Base-by-base conservation (phyloP, 2,113 vertebrate species). In the Pseudonaja textilis region DNA sequence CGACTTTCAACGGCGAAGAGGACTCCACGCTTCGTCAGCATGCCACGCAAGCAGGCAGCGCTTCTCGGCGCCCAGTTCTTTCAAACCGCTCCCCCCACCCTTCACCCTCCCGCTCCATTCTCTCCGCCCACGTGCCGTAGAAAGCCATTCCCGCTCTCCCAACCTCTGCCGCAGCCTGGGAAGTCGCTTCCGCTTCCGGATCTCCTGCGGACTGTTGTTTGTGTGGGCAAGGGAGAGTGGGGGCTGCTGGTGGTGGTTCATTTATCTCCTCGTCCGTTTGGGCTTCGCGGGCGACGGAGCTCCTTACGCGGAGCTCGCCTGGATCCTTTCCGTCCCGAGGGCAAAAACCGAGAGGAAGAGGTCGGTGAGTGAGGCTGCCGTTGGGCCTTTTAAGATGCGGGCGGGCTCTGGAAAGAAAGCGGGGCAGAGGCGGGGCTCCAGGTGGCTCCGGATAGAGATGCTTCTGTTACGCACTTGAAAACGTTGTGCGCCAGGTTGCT, bases 121-220 rank as follows among this genome's bases (percentile, higher is more conserved):
- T 23, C n/a, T n/a, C 34, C 8, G 25, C 45, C 85, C 85, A 52
- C 45, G 29, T 64, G 91, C 56, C 42, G 9, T 22, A 26, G 26
- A n/a, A 29, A 54, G 25, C 4, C 9, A 4, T 22, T 4, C 22
- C 10, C 18, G 0, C 20, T 18, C 23, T 7, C 26, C 11, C 45
- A 4, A 61, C 9, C 2, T 7, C 12, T n/a, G n/a, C 23, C 56
- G 45, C n/a, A n/a, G 23, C 45, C 45, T 11, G 4, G 0, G 52
- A 23, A 25, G 22, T 2, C 11, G 11, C 12, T 88, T 92, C 91
- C 85, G 91, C 57, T 92, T 92, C 91, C 91, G 91, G 90, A 29
- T 3, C 57, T 23, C 9, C 61, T 8, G 87, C 10, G 25, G 34
- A 39, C 16, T 22, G 45, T 74, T 87, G 59, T 39, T 55, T 42